These are phyloP conservation scores for Polyommatus iphigenia DNA, from an alignment of 2,888 invertebrate genomes.

Conservation along the genomic window DNA sequence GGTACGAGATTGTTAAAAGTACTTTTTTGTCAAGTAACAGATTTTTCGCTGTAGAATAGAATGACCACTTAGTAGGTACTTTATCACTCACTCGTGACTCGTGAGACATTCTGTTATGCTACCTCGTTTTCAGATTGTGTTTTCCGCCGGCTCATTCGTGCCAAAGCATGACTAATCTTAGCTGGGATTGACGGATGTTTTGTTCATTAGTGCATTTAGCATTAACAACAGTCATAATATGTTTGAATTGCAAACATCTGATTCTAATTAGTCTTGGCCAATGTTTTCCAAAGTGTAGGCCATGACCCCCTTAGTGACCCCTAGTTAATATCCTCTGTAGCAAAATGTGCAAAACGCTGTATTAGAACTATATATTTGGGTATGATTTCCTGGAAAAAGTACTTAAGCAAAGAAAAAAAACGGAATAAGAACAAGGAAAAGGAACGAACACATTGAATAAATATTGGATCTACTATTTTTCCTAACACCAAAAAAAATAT, in stretches of 20 bases:
- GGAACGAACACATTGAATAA: neutral
- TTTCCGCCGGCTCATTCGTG: neutral
- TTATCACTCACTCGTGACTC: too few species aligned
- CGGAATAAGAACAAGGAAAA: neutral
- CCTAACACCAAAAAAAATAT: neutral
- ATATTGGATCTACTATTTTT: too few species aligned
- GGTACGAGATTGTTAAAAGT: too few species aligned
- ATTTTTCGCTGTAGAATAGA: too few species aligned
- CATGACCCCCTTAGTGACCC: neutral
- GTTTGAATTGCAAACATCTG: neutral
- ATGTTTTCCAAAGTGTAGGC: neutral
- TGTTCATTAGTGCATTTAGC: neutral
- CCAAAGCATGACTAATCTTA: neutral
- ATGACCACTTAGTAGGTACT: too few species aligned
- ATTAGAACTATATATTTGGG: neutral
- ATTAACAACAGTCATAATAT: neutral
- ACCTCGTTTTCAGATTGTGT: too few species aligned
- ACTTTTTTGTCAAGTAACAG: too few species aligned
- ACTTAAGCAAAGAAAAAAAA: neutral
- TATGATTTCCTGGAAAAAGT: neutral
- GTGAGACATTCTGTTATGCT: too few species aligned
- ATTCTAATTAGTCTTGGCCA: neutral
- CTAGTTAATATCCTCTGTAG: too few species aligned
- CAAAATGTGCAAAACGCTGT: too few species aligned
- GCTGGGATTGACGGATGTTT: neutral